phyloP scores from a whole-genome alignment of 2,113 vertebrate species.

The Rhynchomys soricoides region DNA sequence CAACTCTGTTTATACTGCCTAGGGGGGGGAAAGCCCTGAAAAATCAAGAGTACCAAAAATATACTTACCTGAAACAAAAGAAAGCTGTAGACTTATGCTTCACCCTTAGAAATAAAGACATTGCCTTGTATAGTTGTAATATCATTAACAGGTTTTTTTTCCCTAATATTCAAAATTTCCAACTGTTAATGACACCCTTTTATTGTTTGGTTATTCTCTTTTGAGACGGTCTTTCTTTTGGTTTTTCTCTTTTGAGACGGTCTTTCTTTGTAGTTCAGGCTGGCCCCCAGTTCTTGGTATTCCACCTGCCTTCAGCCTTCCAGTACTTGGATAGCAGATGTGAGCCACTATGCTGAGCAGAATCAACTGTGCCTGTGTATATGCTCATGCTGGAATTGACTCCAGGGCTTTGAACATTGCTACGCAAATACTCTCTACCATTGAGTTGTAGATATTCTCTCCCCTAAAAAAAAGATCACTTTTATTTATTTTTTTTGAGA shows the following conservation, averaged over 20 bases:
- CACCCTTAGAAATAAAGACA: constrained; percentile 11
- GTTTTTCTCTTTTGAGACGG: neutral
- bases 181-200: neutral
- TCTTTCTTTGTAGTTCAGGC: neutral
- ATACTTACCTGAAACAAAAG: neutral
- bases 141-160: neutral
- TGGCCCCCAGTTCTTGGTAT: neutral
- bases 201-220: neutral
- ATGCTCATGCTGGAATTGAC: too few species aligned
- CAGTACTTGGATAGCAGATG: neutral
- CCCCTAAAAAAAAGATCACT: neutral
- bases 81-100: constrained; percentile 10
- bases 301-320: neutral
- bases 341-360: neutral
- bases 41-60: neutral
- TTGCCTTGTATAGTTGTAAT: neutral
- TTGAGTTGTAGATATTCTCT: neutral
- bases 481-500: neutral
- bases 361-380: too few species aligned
- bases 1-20: neutral
- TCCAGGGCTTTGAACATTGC: too few species aligned
- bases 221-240: neutral
- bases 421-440: neutral
- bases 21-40: neutral
- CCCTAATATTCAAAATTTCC: neutral